phyloP scores from a whole-genome alignment of 1,140 invertebrate species.

The Nasonia longicornis region DNA sequence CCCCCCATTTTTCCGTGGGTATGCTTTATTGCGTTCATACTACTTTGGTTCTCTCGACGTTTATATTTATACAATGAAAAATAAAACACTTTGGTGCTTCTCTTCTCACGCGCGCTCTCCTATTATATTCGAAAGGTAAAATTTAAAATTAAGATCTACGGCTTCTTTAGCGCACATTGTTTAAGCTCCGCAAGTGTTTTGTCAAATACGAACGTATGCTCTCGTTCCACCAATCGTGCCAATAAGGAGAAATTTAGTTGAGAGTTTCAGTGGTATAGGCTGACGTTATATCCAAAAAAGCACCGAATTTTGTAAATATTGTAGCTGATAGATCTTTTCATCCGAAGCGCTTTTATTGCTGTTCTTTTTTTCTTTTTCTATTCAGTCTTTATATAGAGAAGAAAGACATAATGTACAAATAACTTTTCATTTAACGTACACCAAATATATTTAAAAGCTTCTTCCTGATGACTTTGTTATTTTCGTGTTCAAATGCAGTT shows the following conservation, averaged over 20 bases:
- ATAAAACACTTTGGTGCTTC: constrained; percentile 30
- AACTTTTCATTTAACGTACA: constrained; percentile 13
- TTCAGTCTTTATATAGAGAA: constrained; percentile 15
- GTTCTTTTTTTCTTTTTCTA: constrained; percentile 30
- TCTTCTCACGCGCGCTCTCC: constrained; percentile 18
- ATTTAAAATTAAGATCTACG: constrained; percentile 24
- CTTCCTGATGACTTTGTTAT: constrained; percentile 24
- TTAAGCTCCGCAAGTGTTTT: constrained; percentile 18
- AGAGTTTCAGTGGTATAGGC: constrained; percentile 13
- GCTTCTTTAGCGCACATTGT: constrained; percentile 37
- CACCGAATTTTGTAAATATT: constrained; percentile 43
- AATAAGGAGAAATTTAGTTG: constrained; percentile 41
- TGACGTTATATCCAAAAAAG: constrained; percentile 11
- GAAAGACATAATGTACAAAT: constrained; percentile 32
- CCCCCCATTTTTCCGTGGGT: constrained; percentile 8
- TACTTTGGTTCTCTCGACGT: constrained; percentile 18
- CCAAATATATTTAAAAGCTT: constrained; percentile 26
- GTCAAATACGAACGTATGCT: constrained; percentile 4
- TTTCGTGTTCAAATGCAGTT: constrained; percentile 23
- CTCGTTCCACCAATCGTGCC: constrained; percentile 40
- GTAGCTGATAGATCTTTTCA: constrained; percentile 28
- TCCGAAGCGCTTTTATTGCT: constrained; percentile 11
- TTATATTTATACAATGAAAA: constrained; percentile 7
- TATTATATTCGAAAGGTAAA: constrained; percentile 33
- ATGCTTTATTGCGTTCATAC: constrained; percentile 2